Evolutionary conservation across 2,888 invertebrate genomes (phyloP).

Genomic region (Drosophila tripunctata): DNA sequence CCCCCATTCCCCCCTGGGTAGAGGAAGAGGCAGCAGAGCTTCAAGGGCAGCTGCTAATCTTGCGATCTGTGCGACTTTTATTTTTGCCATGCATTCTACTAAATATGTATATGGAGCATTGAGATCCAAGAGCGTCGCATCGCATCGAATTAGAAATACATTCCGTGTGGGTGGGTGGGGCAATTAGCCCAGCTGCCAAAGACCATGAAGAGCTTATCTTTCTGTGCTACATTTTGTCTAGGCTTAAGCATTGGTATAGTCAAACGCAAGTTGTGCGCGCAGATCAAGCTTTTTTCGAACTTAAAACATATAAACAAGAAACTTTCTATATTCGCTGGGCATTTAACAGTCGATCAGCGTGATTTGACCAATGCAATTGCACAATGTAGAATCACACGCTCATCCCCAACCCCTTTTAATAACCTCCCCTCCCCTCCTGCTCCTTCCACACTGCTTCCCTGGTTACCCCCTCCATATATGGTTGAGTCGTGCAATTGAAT

Average conservation of each 20-base stretch:
- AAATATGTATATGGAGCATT: neutral
- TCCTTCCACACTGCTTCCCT: slow-evolving; percentile 1
- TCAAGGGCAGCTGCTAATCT: slow-evolving; percentile 40
- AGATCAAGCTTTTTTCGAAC: too few relatives aligned
- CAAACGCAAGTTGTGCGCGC: too few relatives aligned
- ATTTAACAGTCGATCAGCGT: too few relatives aligned
- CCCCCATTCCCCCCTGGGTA: neutral
- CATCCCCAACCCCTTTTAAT: neutral
- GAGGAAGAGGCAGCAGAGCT: neutral
- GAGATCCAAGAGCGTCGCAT: slow-evolving; percentile 19
- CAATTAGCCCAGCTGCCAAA: too few relatives aligned
- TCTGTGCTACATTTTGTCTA: too few relatives aligned
- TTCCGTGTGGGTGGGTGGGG: slow-evolving; percentile 4
- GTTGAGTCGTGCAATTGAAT: slow-evolving; percentile 63
- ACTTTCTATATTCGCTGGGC: too few relatives aligned
- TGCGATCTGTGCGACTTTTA: slow-evolving; percentile 1
- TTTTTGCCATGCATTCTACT: neutral
- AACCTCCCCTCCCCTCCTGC: neutral
- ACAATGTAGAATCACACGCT: slow-evolving; percentile 56
- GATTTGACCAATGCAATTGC: slow-evolving; percentile 52
- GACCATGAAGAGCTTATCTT: too few relatives aligned
- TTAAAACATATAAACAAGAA: too few relatives aligned
- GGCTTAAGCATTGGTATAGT: too few relatives aligned
- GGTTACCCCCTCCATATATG: neutral
- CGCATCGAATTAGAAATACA: slow-evolving; percentile 10